Evolutionary conservation across 1,140 invertebrate species (phyloP).

Genomic region (Polyergus mexicanus): DNA sequence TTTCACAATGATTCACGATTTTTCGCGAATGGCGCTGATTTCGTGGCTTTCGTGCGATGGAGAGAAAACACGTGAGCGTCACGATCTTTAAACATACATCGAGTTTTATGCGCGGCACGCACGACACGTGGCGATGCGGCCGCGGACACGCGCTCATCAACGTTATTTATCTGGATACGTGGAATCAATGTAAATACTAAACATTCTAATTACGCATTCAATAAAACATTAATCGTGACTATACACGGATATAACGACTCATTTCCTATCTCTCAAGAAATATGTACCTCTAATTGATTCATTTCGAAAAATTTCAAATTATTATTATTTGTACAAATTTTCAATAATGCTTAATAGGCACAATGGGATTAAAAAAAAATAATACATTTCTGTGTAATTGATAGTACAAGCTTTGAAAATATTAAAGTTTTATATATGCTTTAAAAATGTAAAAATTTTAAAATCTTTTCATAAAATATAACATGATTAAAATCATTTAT

Average conservation of each 20-base stretch:
- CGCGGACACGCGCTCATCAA: slow-evolving; percentile 42
- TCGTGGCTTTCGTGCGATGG: slow-evolving; percentile 30
- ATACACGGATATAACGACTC: neutral
- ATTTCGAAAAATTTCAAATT: neutral
- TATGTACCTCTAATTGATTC: neutral
- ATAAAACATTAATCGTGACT: slow-evolving; percentile 76
- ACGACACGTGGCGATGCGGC: slow-evolving; percentile 25
- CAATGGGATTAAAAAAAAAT: neutral
- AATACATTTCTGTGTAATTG: neutral
- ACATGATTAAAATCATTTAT: neutral
- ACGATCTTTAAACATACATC: slow-evolving; percentile 32
- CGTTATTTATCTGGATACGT: slow-evolving; percentile 68
- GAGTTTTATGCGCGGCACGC: slow-evolving; percentile 58
- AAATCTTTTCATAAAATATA: neutral
- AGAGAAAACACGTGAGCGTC: slow-evolving; percentile 32
- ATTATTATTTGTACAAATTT: neutral
- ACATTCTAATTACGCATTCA: slow-evolving; percentile 73
- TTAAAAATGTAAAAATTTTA: too few relatives aligned
- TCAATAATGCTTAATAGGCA: neutral
- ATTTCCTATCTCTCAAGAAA: neutral
- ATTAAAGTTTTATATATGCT: neutral
- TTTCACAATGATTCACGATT: neutral
- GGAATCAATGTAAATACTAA: slow-evolving; percentile 78
- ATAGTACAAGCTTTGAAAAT: neutral
- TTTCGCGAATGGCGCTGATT: neutral